Evolutionary conservation across 2,888 invertebrate genomes (phyloP), one percentile per base, ranked within the genome.

Genomic region (Platypus cylindrus): DNA sequence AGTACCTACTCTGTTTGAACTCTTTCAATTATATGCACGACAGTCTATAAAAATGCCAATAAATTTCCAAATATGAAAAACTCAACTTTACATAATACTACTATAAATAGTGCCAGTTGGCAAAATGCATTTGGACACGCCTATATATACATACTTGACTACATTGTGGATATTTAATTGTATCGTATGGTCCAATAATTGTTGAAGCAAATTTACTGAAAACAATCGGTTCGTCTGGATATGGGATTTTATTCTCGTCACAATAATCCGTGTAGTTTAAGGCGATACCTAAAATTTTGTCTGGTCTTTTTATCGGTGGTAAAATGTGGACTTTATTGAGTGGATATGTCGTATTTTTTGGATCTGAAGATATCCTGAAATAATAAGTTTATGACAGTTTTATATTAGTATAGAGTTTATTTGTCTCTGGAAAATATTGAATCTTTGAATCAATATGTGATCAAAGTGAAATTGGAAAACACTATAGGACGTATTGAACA

Each of bases 261-360:
- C 87, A 89, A 52, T 85, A 85, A 34, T 84, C 85, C 36, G 65
- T 65, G 58, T 87, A 90, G 59, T 90, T 89, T 35, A 85, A 65
- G 1, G 82, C 85, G n/a, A 87, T 71, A 49, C 86, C 85, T 1
- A 83, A 64, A 1, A 89, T 70, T 58, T 90, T 90, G 49, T 85
- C 84, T 36, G 84, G 78, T 11, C 73, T 71, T 3, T 71, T 70
- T 12, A 90, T 68, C 0, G 89, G 87, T 0, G 87, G 72, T 25
- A 75, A 52, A 3, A 81, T 57, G 13, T 62, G 63, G 0, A 80
- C 71, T 1, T 68, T 60, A 1, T 65, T 58, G 2, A 73, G 53
- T 51, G 60, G 54, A 38, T 66, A 56, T 4, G 61, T 50, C 33
- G 18, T 29, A 20, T 63, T 62, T 29, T 63, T 60, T 27, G 64